These are phyloP conservation scores for Hyphantria cunea DNA, from an alignment of 1,140 invertebrate species.

Conservation along the genomic window DNA sequence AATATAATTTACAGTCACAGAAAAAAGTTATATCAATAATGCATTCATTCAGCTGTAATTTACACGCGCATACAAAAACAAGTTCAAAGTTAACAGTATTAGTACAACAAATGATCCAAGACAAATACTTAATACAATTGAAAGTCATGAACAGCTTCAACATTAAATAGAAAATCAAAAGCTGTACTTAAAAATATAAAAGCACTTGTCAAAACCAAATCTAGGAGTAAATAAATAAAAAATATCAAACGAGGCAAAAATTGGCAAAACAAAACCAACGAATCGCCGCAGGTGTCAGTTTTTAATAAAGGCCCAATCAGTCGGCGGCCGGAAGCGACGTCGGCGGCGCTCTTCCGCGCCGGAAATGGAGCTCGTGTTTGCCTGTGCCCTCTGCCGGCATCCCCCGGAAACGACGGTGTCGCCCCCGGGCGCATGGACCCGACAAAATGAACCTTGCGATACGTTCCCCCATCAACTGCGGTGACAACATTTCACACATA, in stretches of 20 bases:
- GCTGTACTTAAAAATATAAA: conserved; percentile 8
- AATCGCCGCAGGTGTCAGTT: conserved; percentile 73
- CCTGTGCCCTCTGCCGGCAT: conserved; percentile 52
- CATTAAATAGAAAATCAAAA: not conserved
- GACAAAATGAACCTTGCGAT: conserved; percentile 50
- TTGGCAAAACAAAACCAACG: conserved; percentile 35
- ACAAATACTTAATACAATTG: conserved; percentile 3
- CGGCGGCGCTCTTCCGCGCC: conserved; percentile 52
- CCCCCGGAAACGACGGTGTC: conserved; percentile 52
- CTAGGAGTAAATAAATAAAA: conserved; percentile 20
- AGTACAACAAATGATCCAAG: too few species aligned
- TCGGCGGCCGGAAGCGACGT: conserved; percentile 60
- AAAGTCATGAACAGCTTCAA: not conserved
- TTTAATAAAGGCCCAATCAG: conserved; percentile 79
- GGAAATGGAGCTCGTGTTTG: conserved; percentile 66
- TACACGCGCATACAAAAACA: too few species aligned
- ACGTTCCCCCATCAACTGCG: conserved; percentile 39
- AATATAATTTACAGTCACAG: too few species aligned
- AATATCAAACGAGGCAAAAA: conserved; percentile 23
- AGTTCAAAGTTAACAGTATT: too few species aligned
- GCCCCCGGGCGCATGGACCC: conserved; percentile 48
- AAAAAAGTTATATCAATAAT: too few species aligned
- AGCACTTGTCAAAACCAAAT: conserved; percentile 28
- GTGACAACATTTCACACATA: not conserved
- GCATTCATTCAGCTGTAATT: too few species aligned